Percentiles rank a stretch among this genome's conserved stretches.
These are phyloP conservation scores for Danaus melanippus DNA, from an alignment of 1,140 invertebrate species.

Conservation along the genomic window DNA sequence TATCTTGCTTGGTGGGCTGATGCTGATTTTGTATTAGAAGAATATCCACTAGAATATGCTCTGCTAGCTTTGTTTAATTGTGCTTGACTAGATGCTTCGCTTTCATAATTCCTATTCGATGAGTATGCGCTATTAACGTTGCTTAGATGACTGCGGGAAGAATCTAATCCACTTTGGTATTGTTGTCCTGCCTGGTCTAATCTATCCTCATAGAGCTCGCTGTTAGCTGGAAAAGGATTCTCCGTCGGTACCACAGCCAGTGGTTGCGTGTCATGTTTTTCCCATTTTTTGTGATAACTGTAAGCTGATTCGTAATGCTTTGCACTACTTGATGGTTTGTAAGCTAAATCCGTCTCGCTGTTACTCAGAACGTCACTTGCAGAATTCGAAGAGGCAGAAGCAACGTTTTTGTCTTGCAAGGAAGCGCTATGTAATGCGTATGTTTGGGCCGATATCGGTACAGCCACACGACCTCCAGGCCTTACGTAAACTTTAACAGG, in stretches of 20 bases:
- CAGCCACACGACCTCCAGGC: constrained; percentile 42
- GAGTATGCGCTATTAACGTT: constrained; percentile 29
- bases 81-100: too few species aligned
- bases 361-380: constrained; percentile 39
- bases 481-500: constrained; percentile 45
- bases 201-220: constrained; percentile 46
- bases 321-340: constrained; percentile 27
- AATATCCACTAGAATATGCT: constrained; percentile 22
- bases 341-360: constrained; percentile 17
- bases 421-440: constrained; percentile 27
- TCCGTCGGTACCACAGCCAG: constrained; percentile 29
- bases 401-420: constrained; percentile 31
- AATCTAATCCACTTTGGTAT: constrained; percentile 25
- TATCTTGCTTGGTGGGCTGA: constrained; percentile 29
- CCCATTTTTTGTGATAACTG: constrained; percentile 66
- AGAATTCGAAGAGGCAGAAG: constrained; percentile 19
- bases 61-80: constrained; percentile 2
- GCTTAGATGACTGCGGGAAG: constrained; percentile 25
- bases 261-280: constrained; percentile 51
- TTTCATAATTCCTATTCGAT: constrained; percentile 14
- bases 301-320: constrained; percentile 66
- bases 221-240: constrained; percentile 43
- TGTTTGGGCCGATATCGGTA: constrained; percentile 45
- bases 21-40: constrained; percentile 17
- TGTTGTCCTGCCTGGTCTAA: constrained; percentile 23